Base-by-base conservation (phyloP, 2,797 vertebrate genomes). In the Melanotaenia boesemani region DNA sequence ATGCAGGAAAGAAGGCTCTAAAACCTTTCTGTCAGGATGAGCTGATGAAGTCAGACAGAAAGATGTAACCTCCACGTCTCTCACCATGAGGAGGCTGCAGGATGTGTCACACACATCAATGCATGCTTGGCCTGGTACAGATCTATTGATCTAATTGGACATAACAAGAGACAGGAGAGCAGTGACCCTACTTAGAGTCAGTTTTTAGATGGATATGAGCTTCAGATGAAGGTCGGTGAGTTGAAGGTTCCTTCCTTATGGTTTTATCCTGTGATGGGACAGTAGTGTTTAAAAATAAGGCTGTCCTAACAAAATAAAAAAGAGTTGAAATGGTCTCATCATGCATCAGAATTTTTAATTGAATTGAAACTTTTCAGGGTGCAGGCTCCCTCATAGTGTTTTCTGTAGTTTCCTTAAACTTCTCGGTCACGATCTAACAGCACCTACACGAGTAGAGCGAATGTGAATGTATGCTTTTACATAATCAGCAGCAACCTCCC, bases 1-100 rank as follows among this genome's bases (percentile, higher is more conserved):
- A 32, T 2, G 52, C 65, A n/a, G 74, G 54, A 48, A 52, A 2
- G 52, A 24, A 57, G 39, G 59, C 69, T 84, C 57, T 79, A 76
- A 61, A 56, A 70, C 62, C 52, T 1, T 5, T 77, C 83, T 66
- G 71, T 69, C 74, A 75, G 74, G 52, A 65, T 26, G 63, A 63
- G 26, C 56, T 70, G 78, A 86, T 72, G 70, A 62, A 75, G 66
- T 81, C 60, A 70, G 39, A 63, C 52, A 46, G 70, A 63, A 24
- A 67, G 67, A 70, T 8, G 71, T 5, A 7, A 41, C 67, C 69
- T 80, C 79, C 6, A 0, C 15, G 12, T 39, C n/a, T 77, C 30
- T 15, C 18, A 3, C 66, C 2, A 0, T 26, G 3, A 72, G 62
- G 56, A 77, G 48, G 67, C 56, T 13, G 64, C 71, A 36, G 46